Conservation (phyloP, 2,113 vertebrate genomes). For the Pterocles gutturalis region DNA sequence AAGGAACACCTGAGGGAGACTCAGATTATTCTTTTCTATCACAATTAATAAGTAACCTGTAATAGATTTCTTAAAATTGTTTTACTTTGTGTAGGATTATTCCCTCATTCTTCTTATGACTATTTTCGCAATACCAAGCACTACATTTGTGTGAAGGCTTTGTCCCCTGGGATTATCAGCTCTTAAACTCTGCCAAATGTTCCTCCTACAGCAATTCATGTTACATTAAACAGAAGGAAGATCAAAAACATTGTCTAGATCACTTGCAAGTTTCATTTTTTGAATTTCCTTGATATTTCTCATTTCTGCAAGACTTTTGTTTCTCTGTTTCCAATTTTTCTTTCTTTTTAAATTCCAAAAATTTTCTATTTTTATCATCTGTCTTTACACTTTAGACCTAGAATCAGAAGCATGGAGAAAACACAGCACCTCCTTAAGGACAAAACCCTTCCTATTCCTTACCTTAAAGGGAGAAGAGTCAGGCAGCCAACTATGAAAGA, state of each 20-base stretch:
- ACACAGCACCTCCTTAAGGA: not conserved
- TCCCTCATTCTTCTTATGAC: not conserved
- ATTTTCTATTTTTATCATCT: not conserved
- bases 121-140: not conserved
- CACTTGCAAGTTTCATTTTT: not conserved
- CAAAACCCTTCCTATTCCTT: conserved; percentile 22
- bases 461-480: conserved; percentile 89
- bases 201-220: not conserved
- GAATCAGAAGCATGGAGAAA: not conserved
- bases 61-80: not conserved
- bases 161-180: not conserved
- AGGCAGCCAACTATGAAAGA: conserved; percentile 84
- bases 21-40: not conserved
- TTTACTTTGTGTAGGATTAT: not conserved
- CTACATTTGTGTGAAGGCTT: not conserved
- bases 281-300: not conserved
- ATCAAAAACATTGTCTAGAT: not conserved
- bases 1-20: not conserved
- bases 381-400: not conserved
- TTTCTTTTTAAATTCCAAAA: not conserved
- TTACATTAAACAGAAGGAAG: not conserved
- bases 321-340: not conserved
- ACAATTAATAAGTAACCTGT: not conserved
- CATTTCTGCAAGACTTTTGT: not conserved
- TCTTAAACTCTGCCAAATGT: not conserved